Base-by-base conservation (phyloP, 2,113 vertebrate genomes). In the Bubalus kerabau region DNA sequence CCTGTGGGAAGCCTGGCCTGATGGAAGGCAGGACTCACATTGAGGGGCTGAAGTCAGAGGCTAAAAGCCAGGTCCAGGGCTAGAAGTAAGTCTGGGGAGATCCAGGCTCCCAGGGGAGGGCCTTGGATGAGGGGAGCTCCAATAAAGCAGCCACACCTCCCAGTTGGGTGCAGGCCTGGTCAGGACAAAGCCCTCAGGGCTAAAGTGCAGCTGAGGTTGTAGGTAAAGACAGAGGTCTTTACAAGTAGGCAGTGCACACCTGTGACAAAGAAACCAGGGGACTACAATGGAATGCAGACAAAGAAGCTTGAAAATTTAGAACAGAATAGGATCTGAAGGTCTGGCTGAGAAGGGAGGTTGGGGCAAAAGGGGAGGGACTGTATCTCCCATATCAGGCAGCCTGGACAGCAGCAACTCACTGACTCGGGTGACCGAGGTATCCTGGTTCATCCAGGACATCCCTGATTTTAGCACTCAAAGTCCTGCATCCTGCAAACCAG, bases 121-220 rank as follows among this genome's bases (percentile, higher is more conserved):
- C 43, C 43, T 8, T n/a, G 0, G 43, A 48, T 1, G 9, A 14
- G 43, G 6, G 16, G 17, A 43, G 50, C 52, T 87, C 36, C 36
- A 13, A 17, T 1, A 57, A 80, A 24, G 46, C 21, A 48, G 40
- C 17, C 4, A 21, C 4, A 26, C 0, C 32, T 52, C 74, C 67
- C 30, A 19, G 6, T 0, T 21, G 56, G 12, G 17, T 43, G 26
- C 0, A 0, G 24, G 11, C 8, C 40, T 6, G 15, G 15, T 46
- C 54, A 81, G 28, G 2, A 40, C 57, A n/a, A 85, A 26, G n/a
- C 50, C 23, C 24, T 50, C 46, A 28, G 30, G 30, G n/a, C 12
- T n/a, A 46, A 16, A 16, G 12, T 59, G 5, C 80, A 56, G 40
- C 16, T 2, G 5, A 46, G 26, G 36, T 16, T 52, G 7, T 28